phyloP scores from a whole-genome alignment of 2,113 vertebrate species.

The Nibea albiflora region DNA sequence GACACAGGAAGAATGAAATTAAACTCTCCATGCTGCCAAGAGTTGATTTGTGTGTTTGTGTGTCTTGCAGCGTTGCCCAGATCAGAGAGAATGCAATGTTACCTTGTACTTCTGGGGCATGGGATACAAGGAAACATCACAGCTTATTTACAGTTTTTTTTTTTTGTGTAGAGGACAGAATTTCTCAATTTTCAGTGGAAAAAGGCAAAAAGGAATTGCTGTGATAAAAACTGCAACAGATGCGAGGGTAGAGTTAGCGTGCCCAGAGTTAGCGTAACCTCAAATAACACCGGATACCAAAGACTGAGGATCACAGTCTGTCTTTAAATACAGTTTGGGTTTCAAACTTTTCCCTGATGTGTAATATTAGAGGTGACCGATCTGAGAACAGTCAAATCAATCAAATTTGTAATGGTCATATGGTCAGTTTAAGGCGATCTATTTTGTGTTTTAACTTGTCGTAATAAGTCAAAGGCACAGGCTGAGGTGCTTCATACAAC shows the following conservation, averaged over 20 bases:
- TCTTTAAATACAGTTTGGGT: no score
- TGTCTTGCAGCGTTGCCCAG: background rate
- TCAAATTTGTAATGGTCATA: background rate
- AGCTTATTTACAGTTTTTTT: background rate
- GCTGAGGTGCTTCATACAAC: background rate
- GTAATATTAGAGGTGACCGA: background rate
- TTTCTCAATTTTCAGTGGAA: no score
- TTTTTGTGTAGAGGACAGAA: no score
- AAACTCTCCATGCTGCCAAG: background rate
- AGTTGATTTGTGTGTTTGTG: background rate
- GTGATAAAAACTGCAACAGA: no score
- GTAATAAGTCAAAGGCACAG: constrained; percentile 11
- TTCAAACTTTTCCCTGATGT: no score
- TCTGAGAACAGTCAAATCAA: background rate
- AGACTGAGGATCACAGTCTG: no score
- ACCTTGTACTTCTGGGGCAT: background rate
- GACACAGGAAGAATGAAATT: background rate
- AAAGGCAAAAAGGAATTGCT: no score
- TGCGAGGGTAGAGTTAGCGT: no score
- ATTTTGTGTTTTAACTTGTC: background rate
- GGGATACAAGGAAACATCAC: background rate
- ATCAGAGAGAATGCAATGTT: background rate
- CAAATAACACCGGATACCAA: no score
- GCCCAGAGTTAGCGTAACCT: no score
- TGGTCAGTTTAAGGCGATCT: background rate